phyloP scores from a whole-genome alignment of 2,888 invertebrate species.

The Drosophila vallismaia region DNA sequence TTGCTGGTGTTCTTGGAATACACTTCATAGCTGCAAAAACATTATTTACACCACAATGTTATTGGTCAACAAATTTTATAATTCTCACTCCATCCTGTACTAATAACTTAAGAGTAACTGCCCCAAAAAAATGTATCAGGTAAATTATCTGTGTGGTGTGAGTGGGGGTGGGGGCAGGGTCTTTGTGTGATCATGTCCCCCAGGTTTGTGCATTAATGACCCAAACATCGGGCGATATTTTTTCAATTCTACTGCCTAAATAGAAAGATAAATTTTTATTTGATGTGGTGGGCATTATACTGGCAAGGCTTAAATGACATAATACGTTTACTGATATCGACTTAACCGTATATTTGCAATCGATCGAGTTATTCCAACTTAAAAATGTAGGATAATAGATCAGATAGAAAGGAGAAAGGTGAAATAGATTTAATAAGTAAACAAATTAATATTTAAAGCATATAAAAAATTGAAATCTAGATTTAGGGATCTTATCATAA shows the following conservation, averaged over 20 bases:
- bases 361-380: conserved; percentile 29
- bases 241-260: conserved; percentile 8
- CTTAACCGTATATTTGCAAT: conserved; percentile 21
- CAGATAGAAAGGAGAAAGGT: conserved; percentile 72
- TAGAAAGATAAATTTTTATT: conserved; percentile 8
- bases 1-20: conserved; percentile 12
- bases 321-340: conserved; percentile 20
- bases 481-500: conserved; percentile 55
- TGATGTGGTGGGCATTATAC: background rate
- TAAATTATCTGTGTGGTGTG: conserved; percentile 3
- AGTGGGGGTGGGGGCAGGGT: background rate
- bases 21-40: conserved; percentile 12
- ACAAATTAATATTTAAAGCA: conserved; percentile 56
- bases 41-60: conserved; percentile 2
- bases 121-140: background rate
- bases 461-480: conserved; percentile 55
- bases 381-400: conserved; percentile 45
- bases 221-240: conserved; percentile 10
- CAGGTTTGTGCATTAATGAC: conserved; percentile 2
- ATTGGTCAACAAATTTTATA: background rate
- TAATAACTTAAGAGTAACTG: background rate
- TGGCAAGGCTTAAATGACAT: conserved; percentile 8
- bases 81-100: background rate
- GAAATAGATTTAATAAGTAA: conserved; percentile 75
- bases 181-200: background rate